These are phyloP conservation scores for Clarias magur DNA, from an alignment of 2,113 vertebrate genomes.

Conservation along the genomic window DNA sequence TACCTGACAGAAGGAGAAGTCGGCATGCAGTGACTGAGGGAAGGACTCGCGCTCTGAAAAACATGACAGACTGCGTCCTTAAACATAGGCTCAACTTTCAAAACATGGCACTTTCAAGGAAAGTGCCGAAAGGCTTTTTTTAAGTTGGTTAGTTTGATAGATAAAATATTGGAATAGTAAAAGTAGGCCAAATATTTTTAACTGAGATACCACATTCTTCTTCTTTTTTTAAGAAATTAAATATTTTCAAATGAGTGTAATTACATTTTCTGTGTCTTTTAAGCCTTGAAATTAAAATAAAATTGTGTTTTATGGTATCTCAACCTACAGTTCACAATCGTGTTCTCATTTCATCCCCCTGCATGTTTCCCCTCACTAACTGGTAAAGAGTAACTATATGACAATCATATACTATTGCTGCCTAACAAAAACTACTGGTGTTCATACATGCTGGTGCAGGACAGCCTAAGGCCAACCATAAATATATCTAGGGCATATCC, in stretches of 20 bases:
- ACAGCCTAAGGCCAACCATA: not conserved
- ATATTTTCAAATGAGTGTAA: constrained; percentile 59
- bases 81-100: constrained; percentile 57
- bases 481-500: not conserved
- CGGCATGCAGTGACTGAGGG: constrained; percentile 56
- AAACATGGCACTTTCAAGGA: constrained; percentile 59
- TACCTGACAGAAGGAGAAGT: constrained; percentile 56
- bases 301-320: constrained; percentile 70
- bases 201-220: constrained; percentile 69
- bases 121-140: constrained; percentile 65
- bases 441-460: not conserved
- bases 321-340: constrained; percentile 33
- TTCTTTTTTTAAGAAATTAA: constrained; percentile 55
- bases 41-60: constrained; percentile 54
- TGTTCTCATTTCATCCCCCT: constrained; percentile 25
- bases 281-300: constrained; percentile 74
- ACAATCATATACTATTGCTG: not conserved
- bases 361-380: not conserved
- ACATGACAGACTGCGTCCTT: constrained; percentile 63
- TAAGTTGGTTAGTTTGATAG: constrained; percentile 61
- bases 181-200: constrained; percentile 67
- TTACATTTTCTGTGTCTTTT: constrained; percentile 60
- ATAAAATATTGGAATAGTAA: constrained; percentile 57
- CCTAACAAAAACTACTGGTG: not conserved
- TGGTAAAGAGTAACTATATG: not conserved